A percentile compares a stretch with the other conserved stretches of the same genome.
Evolutionary conservation across 2,797 vertebrate genomes (phyloP).

Genomic region (Arctocebus calabarensis): DNA sequence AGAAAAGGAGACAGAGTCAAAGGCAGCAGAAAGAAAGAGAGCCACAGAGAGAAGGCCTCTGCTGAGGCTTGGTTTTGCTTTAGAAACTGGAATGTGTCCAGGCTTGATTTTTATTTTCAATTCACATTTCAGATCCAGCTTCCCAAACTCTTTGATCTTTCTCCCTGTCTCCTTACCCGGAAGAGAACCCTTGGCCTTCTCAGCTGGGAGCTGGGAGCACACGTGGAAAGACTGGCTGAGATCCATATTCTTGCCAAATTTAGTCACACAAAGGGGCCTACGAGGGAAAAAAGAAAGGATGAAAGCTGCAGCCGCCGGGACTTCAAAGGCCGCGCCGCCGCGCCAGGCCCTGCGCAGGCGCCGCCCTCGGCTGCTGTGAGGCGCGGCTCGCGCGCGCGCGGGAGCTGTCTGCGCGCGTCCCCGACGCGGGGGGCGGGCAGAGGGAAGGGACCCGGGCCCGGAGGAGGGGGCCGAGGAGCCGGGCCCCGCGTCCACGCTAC

Average conservation of each 20-base stretch:
- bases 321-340: conserved; percentile 97
- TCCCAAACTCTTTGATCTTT: conserved; percentile 97
- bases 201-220: conserved; percentile 97
- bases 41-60: conserved; percentile 52
- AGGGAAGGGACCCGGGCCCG: accelerated
- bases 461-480: neutral
- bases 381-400: conserved; percentile 86
- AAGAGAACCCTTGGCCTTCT: conserved; percentile 95
- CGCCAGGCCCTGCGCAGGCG: conserved; percentile 90
- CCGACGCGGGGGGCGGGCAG: neutral
- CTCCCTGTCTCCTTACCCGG: conserved; percentile 97
- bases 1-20: neutral
- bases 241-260: conserved; percentile 97
- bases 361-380: conserved; percentile 93
- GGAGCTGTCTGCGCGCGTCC: conserved; percentile 83
- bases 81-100: conserved; percentile 93
- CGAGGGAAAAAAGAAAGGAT: conserved; percentile 82
- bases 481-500: no score
- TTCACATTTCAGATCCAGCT: conserved; percentile 95
- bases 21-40: conserved; percentile 10
- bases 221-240: conserved; percentile 97
- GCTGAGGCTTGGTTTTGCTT: conserved; percentile 89
- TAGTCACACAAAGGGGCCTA: conserved; percentile 97
- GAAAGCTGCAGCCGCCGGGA: conserved; percentile 91
- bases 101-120: conserved; percentile 90